Base-by-base conservation (phyloP, 2,888 invertebrate species). In the Chalcosyrphus nemorum region DNA sequence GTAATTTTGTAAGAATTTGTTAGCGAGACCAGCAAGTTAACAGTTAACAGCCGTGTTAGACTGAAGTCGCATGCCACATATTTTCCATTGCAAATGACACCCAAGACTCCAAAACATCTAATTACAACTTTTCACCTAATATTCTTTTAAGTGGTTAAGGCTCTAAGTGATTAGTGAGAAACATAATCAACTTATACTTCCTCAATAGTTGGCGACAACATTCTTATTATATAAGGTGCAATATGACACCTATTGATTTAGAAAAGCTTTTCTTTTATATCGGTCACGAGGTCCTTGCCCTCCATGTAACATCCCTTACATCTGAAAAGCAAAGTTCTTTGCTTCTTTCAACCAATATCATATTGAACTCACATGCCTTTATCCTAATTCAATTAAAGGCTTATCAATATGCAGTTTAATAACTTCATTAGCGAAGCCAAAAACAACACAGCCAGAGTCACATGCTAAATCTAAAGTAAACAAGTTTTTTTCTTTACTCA, bases 401-500 rank as follows among this genome's bases (percentile, higher is more conserved):
- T 47, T 38, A 72, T 63, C 59, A 72, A 61, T 47, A 32, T 63
- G 68, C 72, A 54, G 29, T 78, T 72, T 56, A 61, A 63, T 63
- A 66, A 77, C 56, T 77, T 56, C 38, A 19, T 45, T 57, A 45
- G 50, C 56, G 29, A 74, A 65, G 50, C 35, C 59, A 78, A 84
- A 17, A 70, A 70, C 19, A 84, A 71, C 52, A 71, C 52, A 74
- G 65, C 19, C 32, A 29, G 35, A 76, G 81, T 85, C 81, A 85
- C 80, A 85, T 81, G 80, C 61, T 72, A 66, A 57, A 27, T 45
- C 54, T 71, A 72, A 66, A 81, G 80, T 85, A 85, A 85, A 85
- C 80, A 81, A 75, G 80, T 81, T 85, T 74, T 68, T 68, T 32
- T 61, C 17, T 32, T 68, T 32, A 68, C 17, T 32, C 15, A 65